Conservation (phyloP, 1,140 invertebrate species). For the Ctenoplectra terminalis region DNA sequence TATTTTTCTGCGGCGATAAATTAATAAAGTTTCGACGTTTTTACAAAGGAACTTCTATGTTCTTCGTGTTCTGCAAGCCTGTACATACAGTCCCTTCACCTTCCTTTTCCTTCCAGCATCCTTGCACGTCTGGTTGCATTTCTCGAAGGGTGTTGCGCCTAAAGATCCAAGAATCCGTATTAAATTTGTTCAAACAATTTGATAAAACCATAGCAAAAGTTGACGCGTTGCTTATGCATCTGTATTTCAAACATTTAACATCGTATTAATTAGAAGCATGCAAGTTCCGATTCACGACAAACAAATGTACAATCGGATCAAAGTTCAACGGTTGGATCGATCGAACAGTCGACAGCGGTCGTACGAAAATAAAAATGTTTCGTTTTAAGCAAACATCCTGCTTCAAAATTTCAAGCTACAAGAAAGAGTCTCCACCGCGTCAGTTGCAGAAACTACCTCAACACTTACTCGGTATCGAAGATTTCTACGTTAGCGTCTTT, state of each 20-base stretch:
- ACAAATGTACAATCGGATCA: not conserved
- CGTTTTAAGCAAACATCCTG: not conserved
- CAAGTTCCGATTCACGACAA: not conserved
- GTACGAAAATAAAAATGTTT: too few relatives aligned
- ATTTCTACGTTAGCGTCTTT: slow-evolving; percentile 48
- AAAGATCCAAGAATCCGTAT: not conserved
- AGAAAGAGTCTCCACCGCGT: slow-evolving; percentile 73
- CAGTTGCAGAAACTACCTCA: slow-evolving; percentile 63
- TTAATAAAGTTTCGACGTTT: too few relatives aligned
- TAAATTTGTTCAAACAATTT: not conserved
- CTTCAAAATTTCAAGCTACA: slow-evolving; percentile 21
- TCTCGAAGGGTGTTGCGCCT: not conserved
- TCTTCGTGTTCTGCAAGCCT: too few relatives aligned
- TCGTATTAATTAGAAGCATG: too few relatives aligned
- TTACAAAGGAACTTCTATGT: too few relatives aligned
- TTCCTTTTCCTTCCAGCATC: not conserved
- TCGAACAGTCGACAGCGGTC: too few relatives aligned
- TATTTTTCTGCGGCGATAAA: too few relatives aligned
- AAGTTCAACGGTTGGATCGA: too few relatives aligned
- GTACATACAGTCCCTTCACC: not conserved
- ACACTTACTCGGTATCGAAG: slow-evolving; percentile 70
- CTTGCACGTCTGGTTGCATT: slow-evolving; percentile 33
- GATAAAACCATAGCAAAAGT: not conserved
- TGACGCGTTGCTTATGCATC: not conserved
- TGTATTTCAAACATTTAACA: not conserved